Conservation (phyloP, 1,140 invertebrate genomes). For the Rhopalosiphum maidis region DNA sequence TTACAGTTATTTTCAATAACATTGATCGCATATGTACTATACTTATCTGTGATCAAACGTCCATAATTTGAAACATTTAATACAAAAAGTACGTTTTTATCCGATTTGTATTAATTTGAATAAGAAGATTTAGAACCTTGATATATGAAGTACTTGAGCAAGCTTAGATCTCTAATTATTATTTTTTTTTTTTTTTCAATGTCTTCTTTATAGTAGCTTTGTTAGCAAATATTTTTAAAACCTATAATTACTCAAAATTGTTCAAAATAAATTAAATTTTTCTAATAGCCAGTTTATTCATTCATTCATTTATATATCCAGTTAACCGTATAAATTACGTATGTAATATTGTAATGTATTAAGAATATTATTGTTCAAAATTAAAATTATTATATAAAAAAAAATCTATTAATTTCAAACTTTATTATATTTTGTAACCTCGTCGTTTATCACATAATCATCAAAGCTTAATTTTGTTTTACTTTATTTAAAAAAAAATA, state of each 20-base stretch:
- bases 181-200: not conserved
- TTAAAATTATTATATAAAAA: no score
- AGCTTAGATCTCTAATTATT: not conserved
- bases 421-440: not conserved
- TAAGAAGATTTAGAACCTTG: not conserved
- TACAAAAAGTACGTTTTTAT: not conserved
- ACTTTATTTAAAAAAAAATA: not conserved
- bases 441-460: not conserved
- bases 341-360: not conserved
- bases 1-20: not conserved
- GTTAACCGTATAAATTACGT: not conserved
- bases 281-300: not conserved
- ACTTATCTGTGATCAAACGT: constrained; percentile 4
- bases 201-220: not conserved
- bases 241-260: not conserved
- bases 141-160: not conserved
- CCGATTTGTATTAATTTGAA: not conserved
- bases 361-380: not conserved
- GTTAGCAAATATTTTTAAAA: not conserved
- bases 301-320: not conserved
- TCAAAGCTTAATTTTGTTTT: not conserved
- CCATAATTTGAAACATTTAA: not conserved
- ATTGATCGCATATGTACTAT: not conserved
- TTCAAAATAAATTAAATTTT: not conserved
- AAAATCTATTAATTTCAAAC: not conserved